Evolutionary conservation across 53 echinoderm and acorn worm genomes (phyloP), one percentile per base, ranked within the genome.

Genomic region (Henricia sp.): DNA sequence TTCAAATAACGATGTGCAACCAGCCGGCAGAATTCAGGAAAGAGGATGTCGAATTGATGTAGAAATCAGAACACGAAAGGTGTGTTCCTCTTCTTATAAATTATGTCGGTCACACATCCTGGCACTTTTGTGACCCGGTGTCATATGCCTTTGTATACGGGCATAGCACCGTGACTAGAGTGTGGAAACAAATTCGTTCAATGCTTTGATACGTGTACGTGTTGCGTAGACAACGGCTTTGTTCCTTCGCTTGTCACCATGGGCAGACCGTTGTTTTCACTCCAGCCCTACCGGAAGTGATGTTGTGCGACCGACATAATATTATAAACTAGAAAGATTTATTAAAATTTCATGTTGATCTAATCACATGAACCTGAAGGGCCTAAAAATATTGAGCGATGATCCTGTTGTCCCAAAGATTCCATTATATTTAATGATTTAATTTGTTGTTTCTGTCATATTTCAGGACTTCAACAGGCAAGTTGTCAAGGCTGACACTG

Each of bases 401-500:
- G 6, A 13, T 44, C 44, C 32, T 60, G 30, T 13, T 60, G n/a
- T n/a, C n/a, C n/a, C n/a, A n/a, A n/a, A n/a, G n/a, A 26, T 10
- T 60, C 17, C 32, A 8, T 24, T n/a, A 37, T 38, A 0, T 37
- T 0, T 17, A 25, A n/a, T n/a, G n/a, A n/a, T n/a, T n/a, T n/a
- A n/a, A n/a, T n/a, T n/a, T n/a, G n/a, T n/a, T n/a, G n/a, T n/a
- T n/a, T n/a, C n/a, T n/a, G n/a, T n/a, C n/a, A n/a, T n/a, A n/a
- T 72, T 39, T 29, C 51, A 97, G 94, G 97, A 97, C 41, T 76
- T 97, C 83, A 89, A 86, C 51, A 52, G 97, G 5, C 93, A 97
- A 80, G 91, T 97, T 20, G 94, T 97, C 20, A 97, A 92, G 74
- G 82, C 94, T 0, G 89, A 94, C 42, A 77, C 92, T 8, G 94